Percentiles rank a stretch among this genome's conserved stretches.
These are phyloP conservation scores for Seira ritae DNA, from an alignment of 2,888 invertebrate genomes.

Conservation along the genomic window DNA sequence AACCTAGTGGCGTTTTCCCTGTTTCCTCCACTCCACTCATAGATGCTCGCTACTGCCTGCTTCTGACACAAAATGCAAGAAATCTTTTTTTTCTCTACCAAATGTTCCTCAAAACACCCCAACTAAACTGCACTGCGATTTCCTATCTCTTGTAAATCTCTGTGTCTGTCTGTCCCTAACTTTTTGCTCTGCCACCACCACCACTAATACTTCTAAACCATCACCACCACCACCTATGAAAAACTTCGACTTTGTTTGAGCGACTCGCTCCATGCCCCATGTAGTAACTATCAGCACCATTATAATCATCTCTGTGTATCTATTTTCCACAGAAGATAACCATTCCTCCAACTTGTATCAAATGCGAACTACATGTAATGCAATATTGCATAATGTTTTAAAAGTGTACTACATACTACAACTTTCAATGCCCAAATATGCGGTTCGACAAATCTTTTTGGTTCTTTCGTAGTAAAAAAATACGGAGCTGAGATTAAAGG, in stretches of 20 bases:
- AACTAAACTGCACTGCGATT: not conserved
- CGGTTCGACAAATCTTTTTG: constrained; percentile 7
- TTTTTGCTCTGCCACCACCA: too few species aligned
- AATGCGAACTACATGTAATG: not conserved
- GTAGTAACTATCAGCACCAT: too few species aligned
- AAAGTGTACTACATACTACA: not conserved
- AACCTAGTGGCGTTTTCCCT: too few species aligned
- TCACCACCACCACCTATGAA: too few species aligned
- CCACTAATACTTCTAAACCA: too few species aligned
- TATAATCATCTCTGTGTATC: too few species aligned
- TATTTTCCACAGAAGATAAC: not conserved
- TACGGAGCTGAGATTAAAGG: constrained; percentile 19
- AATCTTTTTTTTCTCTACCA: not conserved
- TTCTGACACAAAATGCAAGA: constrained; percentile 3
- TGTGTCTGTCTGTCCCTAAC: not conserved
- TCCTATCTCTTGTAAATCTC: not conserved
- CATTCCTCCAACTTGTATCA: not conserved
- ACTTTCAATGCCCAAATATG: constrained; percentile 7
- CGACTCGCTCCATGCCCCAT: too few species aligned
- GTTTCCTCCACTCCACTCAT: constrained; percentile 4
- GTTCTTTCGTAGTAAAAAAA: constrained; percentile 10
- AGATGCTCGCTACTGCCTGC: constrained; percentile 10
- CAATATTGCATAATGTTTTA: not conserved
- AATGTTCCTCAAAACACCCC: constrained; percentile 9
- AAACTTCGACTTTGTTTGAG: too few species aligned